Percentiles rank a stretch among this genome's conserved stretches.
These are phyloP conservation scores for Pleuronectes platessa DNA, from an alignment of 2,113 vertebrate species.

Conservation along the genomic window DNA sequence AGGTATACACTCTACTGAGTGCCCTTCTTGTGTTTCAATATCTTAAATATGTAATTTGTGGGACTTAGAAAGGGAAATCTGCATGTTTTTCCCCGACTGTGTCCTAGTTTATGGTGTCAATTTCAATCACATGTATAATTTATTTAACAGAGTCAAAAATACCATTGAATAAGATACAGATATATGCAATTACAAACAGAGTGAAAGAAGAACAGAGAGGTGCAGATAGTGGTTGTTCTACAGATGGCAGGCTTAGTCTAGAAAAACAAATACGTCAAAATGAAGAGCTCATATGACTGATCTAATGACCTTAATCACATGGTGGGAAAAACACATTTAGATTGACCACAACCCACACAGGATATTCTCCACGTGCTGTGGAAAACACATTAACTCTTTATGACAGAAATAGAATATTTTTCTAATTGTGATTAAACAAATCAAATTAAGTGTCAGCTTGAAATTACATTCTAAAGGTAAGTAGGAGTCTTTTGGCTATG, in stretches of 20 bases:
- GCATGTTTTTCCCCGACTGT: too few species aligned
- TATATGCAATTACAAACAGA: slow-evolving; percentile 18
- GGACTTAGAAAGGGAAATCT: too few species aligned
- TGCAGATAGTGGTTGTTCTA: slow-evolving; percentile 60
- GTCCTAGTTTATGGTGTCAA: too few species aligned
- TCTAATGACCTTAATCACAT: slow-evolving; percentile 60
- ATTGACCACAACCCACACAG: slow-evolving; percentile 72
- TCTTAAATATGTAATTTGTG: too few species aligned
- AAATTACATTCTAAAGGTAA: neutral
- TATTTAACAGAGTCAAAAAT: slow-evolving; percentile 7
- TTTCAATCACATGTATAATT: slow-evolving; percentile 26
- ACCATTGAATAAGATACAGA: slow-evolving; percentile 30
- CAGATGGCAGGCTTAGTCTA: slow-evolving; percentile 65
- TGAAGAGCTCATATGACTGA: slow-evolving; percentile 81
- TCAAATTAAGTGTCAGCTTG: neutral
- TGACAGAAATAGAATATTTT: slow-evolving; percentile 18
- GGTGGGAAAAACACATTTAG: slow-evolving; percentile 55
- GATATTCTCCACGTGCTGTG: slow-evolving; percentile 6
- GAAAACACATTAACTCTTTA: slow-evolving; percentile 38
- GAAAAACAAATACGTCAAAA: slow-evolving; percentile 83
- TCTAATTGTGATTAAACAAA: neutral
- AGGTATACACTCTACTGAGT: too few species aligned
- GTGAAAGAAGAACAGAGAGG: slow-evolving; percentile 20
- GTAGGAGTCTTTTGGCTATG: neutral
- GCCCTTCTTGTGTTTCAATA: too few species aligned